Evolutionary conservation across 2,797 vertebrate genomes (phyloP), one percentile per base, ranked within the genome.

Genomic region (Mus spretus): DNA sequence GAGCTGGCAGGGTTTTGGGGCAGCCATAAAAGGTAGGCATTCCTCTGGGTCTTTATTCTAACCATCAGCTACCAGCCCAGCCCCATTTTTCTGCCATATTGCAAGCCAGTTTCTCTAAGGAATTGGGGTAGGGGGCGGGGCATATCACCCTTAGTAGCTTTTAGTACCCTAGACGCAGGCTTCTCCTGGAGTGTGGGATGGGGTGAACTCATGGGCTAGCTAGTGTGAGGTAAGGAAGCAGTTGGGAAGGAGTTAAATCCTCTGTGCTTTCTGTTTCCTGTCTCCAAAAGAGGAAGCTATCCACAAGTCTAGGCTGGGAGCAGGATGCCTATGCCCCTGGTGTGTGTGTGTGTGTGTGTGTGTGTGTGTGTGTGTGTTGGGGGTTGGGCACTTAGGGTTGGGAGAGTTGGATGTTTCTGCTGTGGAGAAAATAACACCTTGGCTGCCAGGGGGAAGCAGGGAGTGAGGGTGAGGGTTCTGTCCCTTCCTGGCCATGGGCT

Each of bases 401-500:
- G 72, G 82, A 50, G 77, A 78, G 81, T 82, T 86, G 92, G 85
- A 94, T 83, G 63, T 79, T 61, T 96, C 90, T 96, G 90, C 92
- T 90, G 19, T 81, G 85, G 72, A 97, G 95, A 97, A 97, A 96
- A 97, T 97, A 96, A 96, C 96, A 97, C 96, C 96, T 97, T 92
- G 89, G 70, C 28, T 63, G 61, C 70, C 22, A 80, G 15, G 85
- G 57, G 55, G 63, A 74, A 75, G 89, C 89, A 77, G 92, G 44
- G 83, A 88, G 88, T 79, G 95, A 92, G 86, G 90, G 90, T 85
- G 96, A 83, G 80, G 91, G 92, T 74, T 97, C 55, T 96, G 17
- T 82, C 63, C 95, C 96, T 96, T 97, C 90, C 94, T 97, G 97
- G 97, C 97, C 97, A 96, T 97, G 97, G 96, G 97, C 97, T 95